Percentiles rank a stretch among this genome's conserved stretches.
Evolutionary conservation across 2,888 invertebrate genomes (phyloP).

Genomic region (Drosophila peninsularis): DNA sequence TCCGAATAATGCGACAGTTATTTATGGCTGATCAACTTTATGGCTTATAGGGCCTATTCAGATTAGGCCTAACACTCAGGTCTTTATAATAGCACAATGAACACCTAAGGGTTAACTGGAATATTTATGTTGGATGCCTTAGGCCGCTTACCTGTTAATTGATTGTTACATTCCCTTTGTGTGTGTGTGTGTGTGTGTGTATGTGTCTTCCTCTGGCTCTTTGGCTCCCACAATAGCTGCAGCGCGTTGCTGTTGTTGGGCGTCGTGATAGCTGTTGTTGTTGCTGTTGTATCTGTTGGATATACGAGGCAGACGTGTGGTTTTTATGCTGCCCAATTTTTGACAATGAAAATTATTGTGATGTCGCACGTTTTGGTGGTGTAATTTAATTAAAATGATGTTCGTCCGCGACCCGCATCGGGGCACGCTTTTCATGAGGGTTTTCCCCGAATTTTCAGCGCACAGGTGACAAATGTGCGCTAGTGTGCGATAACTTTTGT

Average conservation of each 20-base stretch:
- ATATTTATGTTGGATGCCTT: constrained; percentile 38
- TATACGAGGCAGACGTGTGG: constrained; percentile 68
- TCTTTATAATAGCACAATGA: not conserved
- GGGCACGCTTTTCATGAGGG: constrained; percentile 66
- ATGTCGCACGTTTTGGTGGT: constrained; percentile 74
- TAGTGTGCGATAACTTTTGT: constrained; percentile 17
- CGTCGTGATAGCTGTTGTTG: not conserved
- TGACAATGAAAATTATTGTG: constrained; percentile 80
- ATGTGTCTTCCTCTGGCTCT: not conserved
- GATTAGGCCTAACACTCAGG: not conserved
- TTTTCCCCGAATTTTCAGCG: constrained; percentile 79
- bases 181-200: constrained; percentile 9
- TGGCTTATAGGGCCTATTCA: not conserved
- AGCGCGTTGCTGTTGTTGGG: constrained; percentile 17
- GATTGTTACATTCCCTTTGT: constrained; percentile 77
- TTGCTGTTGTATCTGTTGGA: constrained; percentile 14
- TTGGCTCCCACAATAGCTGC: constrained; percentile 11
- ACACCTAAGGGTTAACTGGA: constrained; percentile 51
- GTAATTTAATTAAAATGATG: constrained; percentile 81
- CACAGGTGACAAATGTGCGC: constrained; percentile 65
- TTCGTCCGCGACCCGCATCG: constrained; percentile 72
- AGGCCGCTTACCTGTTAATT: constrained; percentile 76
- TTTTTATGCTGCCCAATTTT: constrained; percentile 74
- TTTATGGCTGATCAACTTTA: too few relatives aligned
- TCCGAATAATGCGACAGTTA: too few relatives aligned